A percentile compares a stretch with the other conserved stretches of the same genome.
Evolutionary conservation across 2,797 vertebrate genomes (phyloP).

Genomic region (Spizella passerina): DNA sequence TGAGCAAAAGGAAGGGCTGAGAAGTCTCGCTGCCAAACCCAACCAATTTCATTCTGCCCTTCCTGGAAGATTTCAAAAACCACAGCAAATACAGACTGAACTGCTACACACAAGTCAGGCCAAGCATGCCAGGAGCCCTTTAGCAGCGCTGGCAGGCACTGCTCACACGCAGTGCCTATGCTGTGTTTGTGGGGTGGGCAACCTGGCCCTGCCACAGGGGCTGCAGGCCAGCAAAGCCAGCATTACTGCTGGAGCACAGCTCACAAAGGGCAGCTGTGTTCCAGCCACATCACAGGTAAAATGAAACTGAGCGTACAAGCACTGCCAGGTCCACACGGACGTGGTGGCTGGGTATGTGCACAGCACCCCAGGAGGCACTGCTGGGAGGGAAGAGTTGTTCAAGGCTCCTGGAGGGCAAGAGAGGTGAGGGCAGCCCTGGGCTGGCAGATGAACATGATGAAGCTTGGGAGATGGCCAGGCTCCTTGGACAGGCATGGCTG

Average conservation of each 20-base stretch:
- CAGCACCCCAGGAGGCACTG: not conserved
- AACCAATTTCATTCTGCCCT: not conserved
- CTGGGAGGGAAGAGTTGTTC: not conserved
- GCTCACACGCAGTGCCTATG: accelerated
- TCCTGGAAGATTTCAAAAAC: not conserved
- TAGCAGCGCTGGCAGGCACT: not conserved
- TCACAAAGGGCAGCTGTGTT: not conserved
- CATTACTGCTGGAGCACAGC: not conserved
- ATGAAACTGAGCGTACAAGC: not conserved
- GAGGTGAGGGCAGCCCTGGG: accelerated
- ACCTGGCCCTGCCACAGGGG: not conserved
- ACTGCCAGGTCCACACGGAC: accelerated
- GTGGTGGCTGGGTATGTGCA: not conserved
- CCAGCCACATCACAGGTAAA: not conserved
- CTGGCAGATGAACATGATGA: accelerated
- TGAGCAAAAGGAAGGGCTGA: not conserved
- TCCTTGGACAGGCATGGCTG: not conserved
- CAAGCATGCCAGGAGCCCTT: not conserved
- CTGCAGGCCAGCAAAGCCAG: not conserved
- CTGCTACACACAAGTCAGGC: not conserved
- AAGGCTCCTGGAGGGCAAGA: not conserved
- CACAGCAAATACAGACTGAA: accelerated
- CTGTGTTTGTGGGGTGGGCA: accelerated
- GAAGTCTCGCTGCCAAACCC: not conserved
- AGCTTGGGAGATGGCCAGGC: not conserved